Conservation (phyloP, 2,797 vertebrate species). For the Novumbra hubbsi region DNA sequence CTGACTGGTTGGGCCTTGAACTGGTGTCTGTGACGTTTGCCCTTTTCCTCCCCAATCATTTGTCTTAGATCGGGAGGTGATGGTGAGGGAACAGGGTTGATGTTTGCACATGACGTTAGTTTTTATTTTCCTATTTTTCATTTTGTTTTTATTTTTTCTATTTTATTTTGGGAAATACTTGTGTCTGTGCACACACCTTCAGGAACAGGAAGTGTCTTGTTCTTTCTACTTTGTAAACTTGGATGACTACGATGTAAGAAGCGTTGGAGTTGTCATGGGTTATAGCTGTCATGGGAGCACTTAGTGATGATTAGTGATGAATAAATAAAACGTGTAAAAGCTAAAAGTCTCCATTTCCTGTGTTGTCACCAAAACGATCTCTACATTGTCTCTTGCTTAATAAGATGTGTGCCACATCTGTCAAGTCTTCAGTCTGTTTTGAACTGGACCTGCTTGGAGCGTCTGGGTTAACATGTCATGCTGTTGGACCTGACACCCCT, state of each 20-base stretch:
- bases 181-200: constrained; percentile 57
- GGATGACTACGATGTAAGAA: constrained; percentile 68
- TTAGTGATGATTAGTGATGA: constrained; percentile 71
- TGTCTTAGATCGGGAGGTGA: constrained; percentile 46
- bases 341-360: not conserved
- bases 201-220: constrained; percentile 76
- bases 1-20: constrained; percentile 11
- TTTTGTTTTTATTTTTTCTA: constrained; percentile 55
- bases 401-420: too few species aligned
- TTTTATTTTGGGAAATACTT: constrained; percentile 54
- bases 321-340: constrained; percentile 44
- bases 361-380: constrained; percentile 11
- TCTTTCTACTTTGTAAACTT: constrained; percentile 79
- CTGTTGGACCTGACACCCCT: too few species aligned
- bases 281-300: constrained; percentile 76
- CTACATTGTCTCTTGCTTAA: too few species aligned
- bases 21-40: constrained; percentile 24
- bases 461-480: too few species aligned
- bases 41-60: constrained; percentile 33
- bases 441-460: too few species aligned
- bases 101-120: constrained; percentile 70
- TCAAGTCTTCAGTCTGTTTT: too few species aligned
- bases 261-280: constrained; percentile 69
- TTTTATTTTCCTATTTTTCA: constrained; percentile 52
- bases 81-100: constrained; percentile 49